These are phyloP conservation scores for Petromus typicus DNA, from an alignment of 2,113 vertebrate species.

Conservation along the genomic window DNA sequence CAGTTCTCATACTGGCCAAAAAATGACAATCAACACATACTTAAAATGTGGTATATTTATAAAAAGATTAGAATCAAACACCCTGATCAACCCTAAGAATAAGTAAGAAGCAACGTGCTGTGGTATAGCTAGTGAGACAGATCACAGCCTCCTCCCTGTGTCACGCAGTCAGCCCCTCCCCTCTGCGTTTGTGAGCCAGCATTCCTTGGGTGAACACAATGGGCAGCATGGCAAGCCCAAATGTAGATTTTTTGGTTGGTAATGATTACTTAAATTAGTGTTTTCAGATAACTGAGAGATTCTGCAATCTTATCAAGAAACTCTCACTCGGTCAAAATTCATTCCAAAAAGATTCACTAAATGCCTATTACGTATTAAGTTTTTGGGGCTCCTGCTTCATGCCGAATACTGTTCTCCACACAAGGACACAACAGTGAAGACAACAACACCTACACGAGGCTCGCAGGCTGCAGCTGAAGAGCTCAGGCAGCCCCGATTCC, in stretches of 20 bases:
- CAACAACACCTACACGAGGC: neutral
- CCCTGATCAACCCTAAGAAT: neutral
- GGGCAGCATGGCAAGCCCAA: neutral
- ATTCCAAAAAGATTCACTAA: slow-evolving; percentile 15
- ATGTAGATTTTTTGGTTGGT: neutral
- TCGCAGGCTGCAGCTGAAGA: neutral
- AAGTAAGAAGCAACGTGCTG: neutral
- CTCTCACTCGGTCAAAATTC: slow-evolving; percentile 20
- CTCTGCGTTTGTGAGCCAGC: neutral
- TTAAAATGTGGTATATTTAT: neutral
- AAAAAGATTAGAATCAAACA: neutral
- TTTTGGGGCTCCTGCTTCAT: neutral
- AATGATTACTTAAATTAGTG: slow-evolving; percentile 8
- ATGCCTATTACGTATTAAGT: slow-evolving; percentile 2
- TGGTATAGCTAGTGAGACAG: neutral
- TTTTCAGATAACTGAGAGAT: slow-evolving; percentile 36
- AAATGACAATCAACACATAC: neutral
- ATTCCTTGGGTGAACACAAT: neutral
- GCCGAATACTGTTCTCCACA: neutral
- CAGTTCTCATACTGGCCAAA: neutral
- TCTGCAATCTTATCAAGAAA: slow-evolving; percentile 13
- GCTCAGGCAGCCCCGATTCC: slow-evolving; percentile 4
- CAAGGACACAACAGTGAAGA: neutral
- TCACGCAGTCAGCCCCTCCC: neutral
- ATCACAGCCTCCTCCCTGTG: neutral